phyloP scores from a whole-genome alignment of 2,113 vertebrate species.

The Setophaga coronata region DNA sequence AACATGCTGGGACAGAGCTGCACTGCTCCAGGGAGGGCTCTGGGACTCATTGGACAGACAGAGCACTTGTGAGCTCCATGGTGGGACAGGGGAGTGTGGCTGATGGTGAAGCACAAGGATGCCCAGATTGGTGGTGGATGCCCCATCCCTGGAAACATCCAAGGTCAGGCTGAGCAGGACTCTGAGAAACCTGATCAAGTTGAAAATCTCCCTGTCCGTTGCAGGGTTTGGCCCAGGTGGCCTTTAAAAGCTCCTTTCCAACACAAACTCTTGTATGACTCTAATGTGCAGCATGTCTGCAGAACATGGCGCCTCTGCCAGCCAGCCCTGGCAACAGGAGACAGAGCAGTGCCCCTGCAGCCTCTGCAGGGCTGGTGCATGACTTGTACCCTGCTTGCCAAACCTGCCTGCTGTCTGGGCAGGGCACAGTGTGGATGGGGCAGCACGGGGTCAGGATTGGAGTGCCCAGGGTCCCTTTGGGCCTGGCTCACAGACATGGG shows the following conservation, averaged over 20 bases:
- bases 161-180: neutral
- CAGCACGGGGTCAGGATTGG: fast-evolving
- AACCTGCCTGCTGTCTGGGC: neutral
- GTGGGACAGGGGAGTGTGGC: neutral
- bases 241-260: neutral
- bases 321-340: neutral
- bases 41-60: neutral
- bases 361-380: fast-evolving
- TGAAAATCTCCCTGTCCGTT: neutral
- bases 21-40: neutral
- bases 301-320: neutral
- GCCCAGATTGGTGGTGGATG: neutral
- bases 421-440: neutral
- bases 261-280: neutral
- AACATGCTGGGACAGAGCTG: neutral
- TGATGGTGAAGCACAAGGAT: neutral
- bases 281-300: fast-evolving
- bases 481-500: neutral
- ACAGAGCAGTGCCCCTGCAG: neutral
- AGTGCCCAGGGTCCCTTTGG: neutral
- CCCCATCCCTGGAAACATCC: neutral
- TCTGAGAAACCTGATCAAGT: neutral
- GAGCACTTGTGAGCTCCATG: neutral
- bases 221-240: fast-evolving
- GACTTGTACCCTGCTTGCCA: neutral